Evolutionary conservation across 2,797 vertebrate genomes (phyloP).

Genomic region (Catharus ustulatus): DNA sequence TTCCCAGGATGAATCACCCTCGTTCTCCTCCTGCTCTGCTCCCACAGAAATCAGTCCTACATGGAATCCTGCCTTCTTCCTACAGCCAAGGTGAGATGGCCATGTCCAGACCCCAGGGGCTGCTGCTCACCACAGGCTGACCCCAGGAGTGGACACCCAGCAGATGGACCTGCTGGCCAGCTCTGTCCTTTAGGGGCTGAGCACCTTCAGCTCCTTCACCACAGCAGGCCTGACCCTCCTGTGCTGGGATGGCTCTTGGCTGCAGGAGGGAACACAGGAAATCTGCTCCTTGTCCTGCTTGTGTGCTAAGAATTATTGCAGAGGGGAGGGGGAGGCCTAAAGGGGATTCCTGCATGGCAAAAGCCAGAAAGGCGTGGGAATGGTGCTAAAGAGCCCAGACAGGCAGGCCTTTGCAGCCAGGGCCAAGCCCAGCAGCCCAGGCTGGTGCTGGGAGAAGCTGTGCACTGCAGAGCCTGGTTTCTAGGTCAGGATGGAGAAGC

Average conservation of each 20-base stretch:
- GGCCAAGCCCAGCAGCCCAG: background rate
- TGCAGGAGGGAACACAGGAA: background rate
- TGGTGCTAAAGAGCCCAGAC: fast-evolving
- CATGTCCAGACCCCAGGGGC: fast-evolving
- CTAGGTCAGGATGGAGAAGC: background rate
- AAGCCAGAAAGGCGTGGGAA: fast-evolving
- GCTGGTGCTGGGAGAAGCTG: background rate
- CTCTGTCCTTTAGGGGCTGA: background rate
- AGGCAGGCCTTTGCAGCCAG: fast-evolving
- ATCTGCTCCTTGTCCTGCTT: background rate
- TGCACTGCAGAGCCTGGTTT: background rate
- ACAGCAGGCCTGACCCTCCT: background rate
- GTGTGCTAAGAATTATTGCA: background rate
- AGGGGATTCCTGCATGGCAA: background rate
- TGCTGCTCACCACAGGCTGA: background rate
- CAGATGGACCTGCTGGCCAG: background rate
- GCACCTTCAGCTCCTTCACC: background rate
- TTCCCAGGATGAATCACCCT: too few species aligned
- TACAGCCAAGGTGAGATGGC: too few species aligned
- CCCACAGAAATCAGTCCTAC: too few species aligned
- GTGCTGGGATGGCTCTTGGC: background rate
- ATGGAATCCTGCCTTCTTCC: too few species aligned
- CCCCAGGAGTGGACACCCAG: background rate
- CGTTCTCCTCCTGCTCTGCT: too few species aligned
- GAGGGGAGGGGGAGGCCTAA: background rate